Base-by-base conservation (phyloP, 1,140 invertebrate genomes). In the Tetramorium parvispinum region DNA sequence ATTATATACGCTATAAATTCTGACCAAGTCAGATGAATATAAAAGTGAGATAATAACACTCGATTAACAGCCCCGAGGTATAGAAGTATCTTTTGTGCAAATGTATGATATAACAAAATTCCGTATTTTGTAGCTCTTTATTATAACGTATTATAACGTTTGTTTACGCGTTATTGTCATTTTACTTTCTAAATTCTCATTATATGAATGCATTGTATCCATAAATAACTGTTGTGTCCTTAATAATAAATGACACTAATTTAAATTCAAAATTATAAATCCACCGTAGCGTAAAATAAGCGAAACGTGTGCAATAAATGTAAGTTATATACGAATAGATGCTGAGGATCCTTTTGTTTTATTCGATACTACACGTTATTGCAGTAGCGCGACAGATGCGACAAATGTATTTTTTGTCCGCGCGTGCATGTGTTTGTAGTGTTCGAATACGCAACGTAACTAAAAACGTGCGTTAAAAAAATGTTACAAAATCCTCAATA, bases 181-280 rank as follows among this genome's bases (percentile, higher is more conserved):
- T 79, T 68, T 68, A 79, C 68, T 68, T 79, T 68, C 77, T 68
- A 79, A 55, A 79, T 68, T 79, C 32, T 46, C 46, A 46, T 79
- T 49, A 32, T 40, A 40, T 11, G n/a, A 40, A 40, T 40, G n/a
- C 27, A 51, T 40, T 40, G 61, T 79, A 68, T 16, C 24, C 21
- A n/a, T 68, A 68, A 79, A 79, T 68, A 68, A 68, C 32, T 79
- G 8, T 37, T 51, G 37, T 43, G 32, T n/a, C n/a, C 27, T 10
- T 53, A 51, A 79, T 70, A 81, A 81, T 18, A 27, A 55, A 81
- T 18, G 78, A 8, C 0, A n/a, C 16, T 81, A 55, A 81, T 81
- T 70, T 68, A 24, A 53, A 68, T 68, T 27, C n/a, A 16, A 68
- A 66, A 70, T 55, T 83, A 83, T 59, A 83, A 83, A 83, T 83